Evolutionary conservation across 2,113 vertebrate genomes (phyloP).

Genomic region (Ochotona curzoniae): DNA sequence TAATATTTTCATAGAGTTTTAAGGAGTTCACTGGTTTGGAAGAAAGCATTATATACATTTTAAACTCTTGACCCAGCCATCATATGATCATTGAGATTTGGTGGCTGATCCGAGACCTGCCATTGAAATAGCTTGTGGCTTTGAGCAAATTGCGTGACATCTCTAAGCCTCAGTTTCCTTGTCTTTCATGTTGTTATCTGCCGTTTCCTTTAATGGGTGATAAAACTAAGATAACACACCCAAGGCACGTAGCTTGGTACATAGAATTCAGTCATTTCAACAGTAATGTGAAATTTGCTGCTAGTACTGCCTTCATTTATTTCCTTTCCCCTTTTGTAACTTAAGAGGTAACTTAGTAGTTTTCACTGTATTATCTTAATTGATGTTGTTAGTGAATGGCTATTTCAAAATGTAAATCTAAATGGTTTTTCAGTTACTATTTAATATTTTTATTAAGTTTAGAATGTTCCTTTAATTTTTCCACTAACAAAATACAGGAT

Average conservation of each 20-base stretch:
- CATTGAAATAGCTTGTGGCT: background rate
- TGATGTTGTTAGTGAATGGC: slow-evolving; percentile 15
- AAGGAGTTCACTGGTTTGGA: slow-evolving; percentile 9
- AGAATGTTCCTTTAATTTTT: slow-evolving; percentile 41
- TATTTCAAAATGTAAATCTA: background rate
- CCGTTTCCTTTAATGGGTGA: background rate
- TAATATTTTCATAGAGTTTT: background rate
- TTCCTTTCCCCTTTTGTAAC: background rate
- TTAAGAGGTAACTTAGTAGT: background rate
- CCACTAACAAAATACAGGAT: background rate
- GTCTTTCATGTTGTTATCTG: background rate
- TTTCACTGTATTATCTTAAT: background rate
- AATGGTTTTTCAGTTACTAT: slow-evolving; percentile 39
- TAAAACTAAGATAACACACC: background rate
- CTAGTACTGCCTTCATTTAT: background rate
- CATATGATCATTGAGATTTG: background rate
- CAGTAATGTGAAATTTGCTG: background rate
- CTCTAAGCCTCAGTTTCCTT: slow-evolving; percentile 34
- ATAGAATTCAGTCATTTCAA: background rate
- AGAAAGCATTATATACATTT: background rate
- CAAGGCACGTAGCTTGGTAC: background rate
- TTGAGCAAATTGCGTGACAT: slow-evolving; percentile 18
- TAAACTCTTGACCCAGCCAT: background rate
- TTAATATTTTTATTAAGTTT: slow-evolving; percentile 55
- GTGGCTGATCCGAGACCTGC: background rate